Percentiles rank a stretch among this genome's conserved stretches.
Conservation (phyloP, 2,888 invertebrate species). For the Oxystoma pomonae region DNA sequence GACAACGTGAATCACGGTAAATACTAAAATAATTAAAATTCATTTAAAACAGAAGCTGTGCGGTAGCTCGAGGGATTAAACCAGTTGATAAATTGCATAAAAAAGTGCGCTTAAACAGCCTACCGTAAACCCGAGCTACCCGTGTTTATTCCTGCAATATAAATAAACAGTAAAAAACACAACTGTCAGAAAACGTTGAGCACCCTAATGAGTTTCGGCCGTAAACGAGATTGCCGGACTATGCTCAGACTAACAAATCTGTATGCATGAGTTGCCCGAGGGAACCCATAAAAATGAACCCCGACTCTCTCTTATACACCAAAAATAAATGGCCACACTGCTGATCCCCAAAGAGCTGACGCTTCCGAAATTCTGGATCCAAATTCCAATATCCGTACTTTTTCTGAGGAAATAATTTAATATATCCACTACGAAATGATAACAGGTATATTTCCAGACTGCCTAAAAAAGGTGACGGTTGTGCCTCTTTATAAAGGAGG, state of each 20-base stretch:
- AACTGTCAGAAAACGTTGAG: slow-evolving; percentile 20
- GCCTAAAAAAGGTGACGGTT: too few relatives aligned
- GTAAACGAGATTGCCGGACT: slow-evolving; percentile 13
- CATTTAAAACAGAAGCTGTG: not conserved
- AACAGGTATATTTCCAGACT: too few relatives aligned
- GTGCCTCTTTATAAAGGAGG: too few relatives aligned
- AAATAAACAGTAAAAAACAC: slow-evolving; percentile 10
- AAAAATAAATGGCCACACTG: not conserved
- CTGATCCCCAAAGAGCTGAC: not conserved
- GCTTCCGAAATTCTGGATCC: slow-evolving; percentile 34
- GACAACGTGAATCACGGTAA: too few relatives aligned
- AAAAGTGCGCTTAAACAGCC: not conserved
- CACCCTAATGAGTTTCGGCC: slow-evolving; percentile 17
- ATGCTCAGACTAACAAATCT: slow-evolving; percentile 15
- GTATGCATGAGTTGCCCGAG: slow-evolving; percentile 17
- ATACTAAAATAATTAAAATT: not conserved
- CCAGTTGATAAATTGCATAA: not conserved
- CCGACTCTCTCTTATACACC: not conserved
- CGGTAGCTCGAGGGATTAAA: not conserved
- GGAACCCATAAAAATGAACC: not conserved
- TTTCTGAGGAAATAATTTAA: too few relatives aligned
- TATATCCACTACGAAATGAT: too few relatives aligned
- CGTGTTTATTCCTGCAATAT: slow-evolving; percentile 13
- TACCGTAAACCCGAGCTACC: slow-evolving; percentile 17
- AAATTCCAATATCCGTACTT: too few relatives aligned